Evolutionary conservation across 2,888 invertebrate species (phyloP).

Genomic region (Chloroclystis v-ata): DNA sequence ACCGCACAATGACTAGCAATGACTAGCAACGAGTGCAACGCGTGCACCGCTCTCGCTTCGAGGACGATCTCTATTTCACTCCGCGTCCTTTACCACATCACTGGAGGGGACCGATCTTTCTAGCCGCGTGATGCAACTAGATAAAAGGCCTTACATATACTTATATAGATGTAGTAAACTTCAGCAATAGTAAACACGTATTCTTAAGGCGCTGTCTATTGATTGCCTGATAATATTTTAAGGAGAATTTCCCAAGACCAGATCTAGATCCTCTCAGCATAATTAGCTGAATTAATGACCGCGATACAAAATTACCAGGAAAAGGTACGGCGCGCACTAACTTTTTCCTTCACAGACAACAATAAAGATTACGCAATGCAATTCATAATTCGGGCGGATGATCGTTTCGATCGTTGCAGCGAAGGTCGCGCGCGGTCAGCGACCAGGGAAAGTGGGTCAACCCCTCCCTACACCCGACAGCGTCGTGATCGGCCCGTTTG

Average conservation of each 20-base stretch:
- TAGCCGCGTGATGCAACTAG: slow-evolving; percentile 72
- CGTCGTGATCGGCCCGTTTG: neutral
- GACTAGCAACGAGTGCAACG: slow-evolving; percentile 53
- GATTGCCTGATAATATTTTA: no score
- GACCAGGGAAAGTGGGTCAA: slow-evolving; percentile 68
- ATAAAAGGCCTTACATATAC: no score
- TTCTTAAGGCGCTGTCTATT: no score
- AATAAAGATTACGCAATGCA: slow-evolving; percentile 58
- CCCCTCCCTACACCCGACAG: slow-evolving; percentile 36
- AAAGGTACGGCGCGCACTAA: slow-evolving; percentile 4
- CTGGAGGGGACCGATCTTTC: slow-evolving; percentile 77
- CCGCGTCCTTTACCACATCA: slow-evolving; percentile 74
- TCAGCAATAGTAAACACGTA: slow-evolving; percentile 24
- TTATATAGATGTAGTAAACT: no score
- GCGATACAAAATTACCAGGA: slow-evolving; percentile 16
- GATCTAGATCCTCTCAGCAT: no score
- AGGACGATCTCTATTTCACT: slow-evolving; percentile 79
- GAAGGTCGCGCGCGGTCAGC: slow-evolving; percentile 73
- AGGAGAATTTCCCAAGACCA: no score
- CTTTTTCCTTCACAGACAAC: slow-evolving; percentile 43
- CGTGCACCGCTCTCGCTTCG: slow-evolving; percentile 78
- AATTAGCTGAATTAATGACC: no score
- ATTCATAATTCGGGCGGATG: slow-evolving; percentile 50
- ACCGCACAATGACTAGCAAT: slow-evolving; percentile 68
- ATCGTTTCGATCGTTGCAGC: slow-evolving; percentile 60